Percentiles rank a stretch among this genome's conserved stretches.
phyloP scores from a whole-genome alignment of 2,113 vertebrate genomes.

The Festucalex cinctus region DNA sequence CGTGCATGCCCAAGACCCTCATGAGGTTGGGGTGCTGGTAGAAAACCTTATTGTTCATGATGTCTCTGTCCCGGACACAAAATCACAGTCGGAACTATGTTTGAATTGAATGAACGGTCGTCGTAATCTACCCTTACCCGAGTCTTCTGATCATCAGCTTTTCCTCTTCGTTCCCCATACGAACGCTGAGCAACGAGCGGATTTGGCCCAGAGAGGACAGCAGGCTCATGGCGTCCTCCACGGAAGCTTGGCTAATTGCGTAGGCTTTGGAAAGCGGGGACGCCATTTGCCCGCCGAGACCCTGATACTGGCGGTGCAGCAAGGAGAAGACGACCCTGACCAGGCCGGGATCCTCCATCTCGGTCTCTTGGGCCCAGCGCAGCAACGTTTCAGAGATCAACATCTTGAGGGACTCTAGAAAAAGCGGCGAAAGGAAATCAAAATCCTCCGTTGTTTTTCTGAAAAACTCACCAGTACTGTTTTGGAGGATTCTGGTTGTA shows the following conservation, averaged over 20 bases:
- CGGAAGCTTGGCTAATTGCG: slow-evolving; percentile 84
- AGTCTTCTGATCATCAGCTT: slow-evolving; percentile 90
- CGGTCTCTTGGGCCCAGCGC: slow-evolving; percentile 85
- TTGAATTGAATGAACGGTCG: neutral
- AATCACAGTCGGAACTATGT: neutral
- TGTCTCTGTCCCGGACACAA: slow-evolving; percentile 76
- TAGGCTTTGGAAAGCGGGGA: slow-evolving; percentile 82
- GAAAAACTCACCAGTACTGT: neutral
- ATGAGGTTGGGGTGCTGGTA: slow-evolving; percentile 97
- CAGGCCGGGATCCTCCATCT: slow-evolving; percentile 83
- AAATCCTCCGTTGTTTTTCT: neutral
- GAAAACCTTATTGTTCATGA: slow-evolving; percentile 99
- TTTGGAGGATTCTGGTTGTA: too few relatives aligned
- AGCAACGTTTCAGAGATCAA: slow-evolving; percentile 90
- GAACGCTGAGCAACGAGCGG: slow-evolving; percentile 87
- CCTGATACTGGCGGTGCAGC: slow-evolving; percentile 86
- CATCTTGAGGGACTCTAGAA: slow-evolving; percentile 82
- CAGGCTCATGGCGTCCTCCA: slow-evolving; percentile 86
- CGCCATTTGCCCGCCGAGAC: slow-evolving; percentile 83
- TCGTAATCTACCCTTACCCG: slow-evolving; percentile 67
- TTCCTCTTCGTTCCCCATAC: slow-evolving; percentile 93
- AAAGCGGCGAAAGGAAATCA: neutral
- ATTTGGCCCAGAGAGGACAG: slow-evolving; percentile 88
- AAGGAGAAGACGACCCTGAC: slow-evolving; percentile 86
- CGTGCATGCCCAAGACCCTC: slow-evolving; percentile 93